Evolutionary conservation across 64 coral and sea anemone genomes (phyloP).

Genomic region (Astreopora myriophthalma): DNA sequence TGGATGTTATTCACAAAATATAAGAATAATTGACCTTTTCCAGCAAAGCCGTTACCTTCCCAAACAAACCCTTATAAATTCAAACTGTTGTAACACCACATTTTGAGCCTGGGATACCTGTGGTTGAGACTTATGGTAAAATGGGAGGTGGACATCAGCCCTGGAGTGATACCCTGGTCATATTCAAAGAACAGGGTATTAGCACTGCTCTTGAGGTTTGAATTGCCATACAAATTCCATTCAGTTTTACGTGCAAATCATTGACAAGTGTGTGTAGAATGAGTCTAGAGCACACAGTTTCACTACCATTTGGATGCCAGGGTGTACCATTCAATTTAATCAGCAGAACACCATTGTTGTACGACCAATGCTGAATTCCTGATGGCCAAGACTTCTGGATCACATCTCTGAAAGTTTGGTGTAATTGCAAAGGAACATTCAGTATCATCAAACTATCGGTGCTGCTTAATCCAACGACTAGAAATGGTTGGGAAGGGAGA

Average conservation of each 20-base stretch:
- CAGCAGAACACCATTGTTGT: not conserved
- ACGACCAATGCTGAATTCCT: slow-evolving; percentile 44
- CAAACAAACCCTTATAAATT: no score
- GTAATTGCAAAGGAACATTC: slow-evolving; percentile 25
- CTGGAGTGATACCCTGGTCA: not conserved
- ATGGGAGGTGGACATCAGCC: not conserved
- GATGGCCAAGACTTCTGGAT: not conserved
- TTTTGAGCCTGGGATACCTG: no score
- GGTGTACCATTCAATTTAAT: slow-evolving; percentile 51
- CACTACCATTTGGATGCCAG: slow-evolving; percentile 8
- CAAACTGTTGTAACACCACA: no score
- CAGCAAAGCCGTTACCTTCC: no score
- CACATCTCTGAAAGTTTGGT: slow-evolving; percentile 6
- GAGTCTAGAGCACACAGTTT: slow-evolving; percentile 34
- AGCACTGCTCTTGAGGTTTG: slow-evolving; percentile 61
- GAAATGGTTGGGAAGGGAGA: slow-evolving; percentile 12
- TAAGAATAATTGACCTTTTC: no score
- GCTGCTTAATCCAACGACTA: slow-evolving; percentile 55
- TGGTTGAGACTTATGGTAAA: not conserved
- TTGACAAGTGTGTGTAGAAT: slow-evolving; percentile 21
- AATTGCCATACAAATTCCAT: slow-evolving; percentile 19
- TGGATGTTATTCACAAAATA: no score
- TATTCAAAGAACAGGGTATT: slow-evolving; percentile 47
- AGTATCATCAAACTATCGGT: slow-evolving; percentile 51
- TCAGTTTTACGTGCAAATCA: slow-evolving; percentile 7